These are phyloP conservation scores for Rhadinocentrus ornatus DNA, from an alignment of 2,797 vertebrate species.

Conservation along the genomic window DNA sequence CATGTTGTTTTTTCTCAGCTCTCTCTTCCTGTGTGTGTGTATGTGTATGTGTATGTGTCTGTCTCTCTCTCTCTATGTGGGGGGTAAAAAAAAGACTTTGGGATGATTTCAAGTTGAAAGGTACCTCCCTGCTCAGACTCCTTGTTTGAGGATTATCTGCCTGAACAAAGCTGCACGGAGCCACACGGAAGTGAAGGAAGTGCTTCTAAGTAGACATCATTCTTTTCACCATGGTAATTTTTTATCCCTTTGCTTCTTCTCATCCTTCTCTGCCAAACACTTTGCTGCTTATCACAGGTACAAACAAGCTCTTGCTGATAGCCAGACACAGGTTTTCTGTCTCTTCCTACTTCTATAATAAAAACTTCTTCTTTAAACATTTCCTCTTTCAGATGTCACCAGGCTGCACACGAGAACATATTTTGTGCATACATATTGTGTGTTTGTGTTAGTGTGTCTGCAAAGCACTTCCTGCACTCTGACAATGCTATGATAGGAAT, in stretches of 20 bases:
- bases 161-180: slow-evolving; percentile 31
- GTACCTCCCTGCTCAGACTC: slow-evolving; percentile 32
- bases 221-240: slow-evolving; percentile 23
- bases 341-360: slow-evolving; percentile 45
- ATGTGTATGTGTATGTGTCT: slow-evolving; percentile 23
- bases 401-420: slow-evolving; percentile 25
- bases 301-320: slow-evolving; percentile 30
- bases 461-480: slow-evolving; percentile 69
- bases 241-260: slow-evolving; percentile 29
- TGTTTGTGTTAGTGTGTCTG: slow-evolving; percentile 26
- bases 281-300: slow-evolving; percentile 31
- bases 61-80: not conserved
- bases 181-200: slow-evolving; percentile 24
- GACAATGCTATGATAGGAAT: slow-evolving; percentile 63
- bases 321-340: slow-evolving; percentile 12
- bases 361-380: slow-evolving; percentile 52
- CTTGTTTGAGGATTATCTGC: slow-evolving; percentile 48
- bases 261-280: slow-evolving; percentile 23
- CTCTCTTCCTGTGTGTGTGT: slow-evolving; percentile 32
- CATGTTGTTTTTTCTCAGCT: slow-evolving; percentile 55
- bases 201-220: slow-evolving; percentile 21
- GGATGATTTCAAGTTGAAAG: slow-evolving; percentile 41
- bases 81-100: slow-evolving; percentile 19
- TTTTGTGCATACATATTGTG: slow-evolving; percentile 7
- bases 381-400: slow-evolving; percentile 66